These are phyloP conservation scores for Acrobasis repandana DNA, from an alignment of 2,888 invertebrate genomes.

Conservation along the genomic window DNA sequence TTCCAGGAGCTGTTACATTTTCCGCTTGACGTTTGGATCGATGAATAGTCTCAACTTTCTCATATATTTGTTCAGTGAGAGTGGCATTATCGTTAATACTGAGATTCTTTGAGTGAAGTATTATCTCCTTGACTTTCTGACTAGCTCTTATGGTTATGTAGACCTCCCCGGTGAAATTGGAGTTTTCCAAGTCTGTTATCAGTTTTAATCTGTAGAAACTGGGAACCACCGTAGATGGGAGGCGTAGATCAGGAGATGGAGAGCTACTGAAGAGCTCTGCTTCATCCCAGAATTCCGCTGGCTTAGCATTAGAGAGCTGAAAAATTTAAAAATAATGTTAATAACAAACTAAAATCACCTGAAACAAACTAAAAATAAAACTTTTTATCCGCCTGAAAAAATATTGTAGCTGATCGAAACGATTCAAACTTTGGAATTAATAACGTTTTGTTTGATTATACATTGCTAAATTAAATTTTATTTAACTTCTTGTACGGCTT, in stretches of 20 bases:
- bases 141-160: constrained; percentile 73
- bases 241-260: constrained; percentile 61
- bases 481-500: too few species aligned
- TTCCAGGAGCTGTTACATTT: constrained; percentile 25
- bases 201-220: constrained; percentile 82
- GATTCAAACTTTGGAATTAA: too few species aligned
- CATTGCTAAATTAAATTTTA: too few species aligned
- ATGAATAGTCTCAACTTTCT: constrained; percentile 56
- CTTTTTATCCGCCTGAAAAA: too few species aligned
- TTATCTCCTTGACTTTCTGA: constrained; percentile 63
- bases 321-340: constrained; percentile 26
- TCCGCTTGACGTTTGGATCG: constrained; percentile 47
- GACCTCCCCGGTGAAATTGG: constrained; percentile 68
- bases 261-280: constrained; percentile 59
- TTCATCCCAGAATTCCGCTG: constrained; percentile 68
- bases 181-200: constrained; percentile 74
- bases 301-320: constrained; percentile 51
- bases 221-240: constrained; percentile 79
- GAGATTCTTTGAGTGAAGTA: constrained; percentile 79
- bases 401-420: too few species aligned
- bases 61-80: constrained; percentile 74
- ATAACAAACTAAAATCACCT: background rate
- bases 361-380: too few species aligned
- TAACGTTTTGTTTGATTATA: too few species aligned
- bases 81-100: constrained; percentile 59